phyloP scores from a whole-genome alignment of 2,113 vertebrate genomes.

The Mustela nigripes region DNA sequence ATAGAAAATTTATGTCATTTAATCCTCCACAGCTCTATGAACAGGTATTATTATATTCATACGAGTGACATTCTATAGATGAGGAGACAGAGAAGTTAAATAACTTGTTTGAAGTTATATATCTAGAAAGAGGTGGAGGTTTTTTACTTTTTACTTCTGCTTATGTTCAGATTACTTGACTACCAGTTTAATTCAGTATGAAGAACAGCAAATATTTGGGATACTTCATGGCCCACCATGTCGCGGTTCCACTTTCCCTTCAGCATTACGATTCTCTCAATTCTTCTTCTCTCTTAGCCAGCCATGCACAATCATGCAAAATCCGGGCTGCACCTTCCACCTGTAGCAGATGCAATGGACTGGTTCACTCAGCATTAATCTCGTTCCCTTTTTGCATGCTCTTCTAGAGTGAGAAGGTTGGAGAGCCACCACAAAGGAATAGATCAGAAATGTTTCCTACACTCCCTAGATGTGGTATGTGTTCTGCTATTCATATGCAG shows the following conservation, averaged over 20 bases:
- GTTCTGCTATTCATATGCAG: not conserved
- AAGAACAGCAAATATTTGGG: not conserved
- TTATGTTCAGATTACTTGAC: slow-evolving; percentile 26
- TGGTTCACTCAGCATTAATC: not conserved
- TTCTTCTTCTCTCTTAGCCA: not conserved
- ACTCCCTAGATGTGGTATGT: not conserved
- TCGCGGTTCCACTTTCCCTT: not conserved
- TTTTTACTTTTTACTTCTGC: not conserved
- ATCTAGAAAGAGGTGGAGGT: not conserved
- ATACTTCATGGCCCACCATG: not conserved
- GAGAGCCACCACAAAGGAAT: not conserved
- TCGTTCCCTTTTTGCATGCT: not conserved
- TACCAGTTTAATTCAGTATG: not conserved
- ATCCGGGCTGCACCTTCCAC: not conserved
- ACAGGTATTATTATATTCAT: not conserved
- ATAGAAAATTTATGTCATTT: not conserved
- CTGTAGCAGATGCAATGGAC: not conserved
- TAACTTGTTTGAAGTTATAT: not conserved
- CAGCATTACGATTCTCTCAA: not conserved
- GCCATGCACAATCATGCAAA: not conserved
- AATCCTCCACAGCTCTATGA: not conserved
- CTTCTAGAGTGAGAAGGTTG: not conserved
- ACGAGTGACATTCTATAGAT: not conserved
- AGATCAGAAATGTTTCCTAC: not conserved
- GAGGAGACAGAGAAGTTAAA: not conserved